These are phyloP conservation scores for Sebastolobus altivelis DNA, from an alignment of 2,797 vertebrate species.

Conservation along the genomic window DNA sequence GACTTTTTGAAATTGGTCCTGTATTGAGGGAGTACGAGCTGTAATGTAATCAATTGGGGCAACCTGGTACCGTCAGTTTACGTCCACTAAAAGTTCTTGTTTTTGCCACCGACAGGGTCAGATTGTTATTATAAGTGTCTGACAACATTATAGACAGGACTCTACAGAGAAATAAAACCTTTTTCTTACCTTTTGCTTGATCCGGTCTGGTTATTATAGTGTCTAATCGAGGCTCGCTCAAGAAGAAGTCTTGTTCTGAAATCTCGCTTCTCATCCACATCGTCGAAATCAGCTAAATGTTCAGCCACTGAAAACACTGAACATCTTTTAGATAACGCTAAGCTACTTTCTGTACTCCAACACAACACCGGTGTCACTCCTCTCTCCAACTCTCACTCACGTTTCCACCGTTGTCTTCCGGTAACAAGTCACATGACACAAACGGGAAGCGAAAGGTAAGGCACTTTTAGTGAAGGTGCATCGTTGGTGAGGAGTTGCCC, in stretches of 20 bases:
- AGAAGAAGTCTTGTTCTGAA: not conserved
- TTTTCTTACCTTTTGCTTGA: not conserved
- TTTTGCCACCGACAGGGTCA: not conserved
- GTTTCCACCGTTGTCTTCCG: not conserved
- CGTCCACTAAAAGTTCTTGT: not conserved
- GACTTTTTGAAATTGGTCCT: not conserved
- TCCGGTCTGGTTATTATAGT: not conserved
- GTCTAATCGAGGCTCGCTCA: not conserved
- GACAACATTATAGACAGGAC: not conserved
- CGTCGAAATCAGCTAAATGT: not conserved
- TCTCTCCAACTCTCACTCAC: not conserved
- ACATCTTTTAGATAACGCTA: not conserved
- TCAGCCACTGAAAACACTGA: not conserved
- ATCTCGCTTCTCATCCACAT: not conserved
- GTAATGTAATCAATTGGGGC: not conserved
- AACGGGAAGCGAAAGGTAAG: not conserved
- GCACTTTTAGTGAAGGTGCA: not conserved
- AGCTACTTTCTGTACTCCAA: not conserved
- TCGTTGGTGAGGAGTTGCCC: not conserved
- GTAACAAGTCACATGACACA: not conserved
- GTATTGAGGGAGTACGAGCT: not conserved
- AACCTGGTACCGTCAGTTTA: not conserved
- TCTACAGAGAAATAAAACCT: not conserved
- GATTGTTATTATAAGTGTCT: not conserved
- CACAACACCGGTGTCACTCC: accelerated